Evolutionary conservation across 1,140 invertebrate genomes (phyloP).

Genomic region (Macrobrachium rosenbergii): DNA sequence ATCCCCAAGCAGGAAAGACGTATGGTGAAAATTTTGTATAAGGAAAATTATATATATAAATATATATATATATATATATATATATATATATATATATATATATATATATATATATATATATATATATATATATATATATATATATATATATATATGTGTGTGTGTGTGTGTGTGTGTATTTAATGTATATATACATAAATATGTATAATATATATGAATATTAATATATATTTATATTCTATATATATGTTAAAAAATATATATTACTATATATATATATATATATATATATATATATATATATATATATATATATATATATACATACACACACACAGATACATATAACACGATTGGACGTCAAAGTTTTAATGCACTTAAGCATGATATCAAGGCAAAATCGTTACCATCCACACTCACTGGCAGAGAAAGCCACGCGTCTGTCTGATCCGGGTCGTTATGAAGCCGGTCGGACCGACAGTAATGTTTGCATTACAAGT

Average conservation of each 20-base stretch:
- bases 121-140: background rate
- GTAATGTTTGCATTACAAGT: no score
- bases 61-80: background rate
- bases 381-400: background rate
- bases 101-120: background rate
- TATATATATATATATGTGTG: background rate
- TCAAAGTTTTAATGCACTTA: background rate
- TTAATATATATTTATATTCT: no score
- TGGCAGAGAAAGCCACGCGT: no score
- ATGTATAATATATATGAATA: background rate
- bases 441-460: no score
- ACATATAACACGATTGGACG: background rate
- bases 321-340: background rate
- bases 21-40: no score
- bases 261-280: no score
- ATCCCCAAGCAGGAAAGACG: no score
- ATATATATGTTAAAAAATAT: background rate
- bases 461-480: no score
- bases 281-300: background rate
- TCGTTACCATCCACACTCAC: no score
- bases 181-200: slow-evolving; percentile 9
- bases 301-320: slow-evolving; percentile 3
- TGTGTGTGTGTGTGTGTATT: background rate
- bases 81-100: background rate
- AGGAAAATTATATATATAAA: background rate